phyloP scores from a whole-genome alignment of 2,113 vertebrate species.

The Nasalis larvatus region DNA sequence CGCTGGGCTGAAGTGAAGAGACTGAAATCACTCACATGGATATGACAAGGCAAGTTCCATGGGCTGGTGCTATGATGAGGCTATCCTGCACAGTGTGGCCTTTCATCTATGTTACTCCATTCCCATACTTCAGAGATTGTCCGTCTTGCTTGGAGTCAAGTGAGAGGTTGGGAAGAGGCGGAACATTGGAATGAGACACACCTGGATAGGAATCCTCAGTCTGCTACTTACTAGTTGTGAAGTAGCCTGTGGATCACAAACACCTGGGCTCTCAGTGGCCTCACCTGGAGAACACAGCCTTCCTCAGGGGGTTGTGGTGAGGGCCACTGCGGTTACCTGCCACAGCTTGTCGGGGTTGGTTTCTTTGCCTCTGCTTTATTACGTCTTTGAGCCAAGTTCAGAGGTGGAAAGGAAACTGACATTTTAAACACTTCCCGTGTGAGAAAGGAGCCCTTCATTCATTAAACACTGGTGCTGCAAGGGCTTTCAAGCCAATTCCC shows the following conservation, averaged over 20 bases:
- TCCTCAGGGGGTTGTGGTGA: neutral
- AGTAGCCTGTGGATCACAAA: neutral
- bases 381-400: neutral
- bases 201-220: neutral
- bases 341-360: neutral
- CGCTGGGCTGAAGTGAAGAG: neutral
- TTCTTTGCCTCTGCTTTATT: neutral
- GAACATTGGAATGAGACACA: neutral
- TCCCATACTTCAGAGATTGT: neutral
- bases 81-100: no score
- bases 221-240: neutral
- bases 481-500: neutral
- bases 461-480: neutral
- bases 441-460: neutral
- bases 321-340: no score
- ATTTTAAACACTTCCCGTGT: neutral
- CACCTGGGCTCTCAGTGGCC: neutral
- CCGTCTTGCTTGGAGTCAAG: neutral
- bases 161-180: neutral
- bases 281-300: neutral
- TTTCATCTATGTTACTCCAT: neutral
- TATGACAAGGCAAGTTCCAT: neutral
- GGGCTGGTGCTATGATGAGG: neutral
- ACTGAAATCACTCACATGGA: neutral
- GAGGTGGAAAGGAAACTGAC: neutral